Base-by-base conservation (phyloP, 2,113 vertebrate genomes). In the Halichoeres trimaculatus region DNA sequence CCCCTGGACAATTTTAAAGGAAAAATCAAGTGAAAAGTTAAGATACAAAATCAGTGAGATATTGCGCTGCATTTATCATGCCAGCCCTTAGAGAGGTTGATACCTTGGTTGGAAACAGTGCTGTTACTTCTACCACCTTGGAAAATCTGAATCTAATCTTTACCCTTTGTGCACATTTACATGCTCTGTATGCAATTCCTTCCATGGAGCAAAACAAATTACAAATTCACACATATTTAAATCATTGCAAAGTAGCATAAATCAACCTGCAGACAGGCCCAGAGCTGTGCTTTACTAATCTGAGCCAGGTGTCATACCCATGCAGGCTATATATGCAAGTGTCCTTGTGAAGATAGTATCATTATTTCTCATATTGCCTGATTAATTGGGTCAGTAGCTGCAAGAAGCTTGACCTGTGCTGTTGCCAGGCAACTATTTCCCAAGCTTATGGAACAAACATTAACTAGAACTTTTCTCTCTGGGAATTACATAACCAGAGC, bases 371-470 rank as follows among this genome's bases (percentile, higher is more conserved):
- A 70, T 87, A 81, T 84, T 54, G 67, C 24, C 61, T 77, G 69
- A 85, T 89, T 92, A 92, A 91, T 88, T 90, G 80, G 89, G 84
- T 84, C 86, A 87, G 78, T 89, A 90, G 89, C 85, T 89, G 87
- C 85, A 84, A 74, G 65, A 63, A 81, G 73, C 76, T 84, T 79
- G 84, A 86, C 80, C 86, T 83, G 71, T 61, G 55, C 70, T 71
- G 91, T 93, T 93, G 89, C 91, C 74, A 92, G 81, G 93, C 88
- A 92, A 94, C 91, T 48, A 70, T 76, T 74, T 87, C 64, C 78
- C 64, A 59, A 81, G 79, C 35, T 57, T 75, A 80, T 72, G 70
- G 58, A 76, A 73, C 36, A 64, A 78, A 81, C 22, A 30, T 65
- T 69, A 87, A 80, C 43, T 58, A 71, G 22, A 84, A 85, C 64